phyloP scores from a whole-genome alignment of 1,140 invertebrate species.

The Aethina tumida region DNA sequence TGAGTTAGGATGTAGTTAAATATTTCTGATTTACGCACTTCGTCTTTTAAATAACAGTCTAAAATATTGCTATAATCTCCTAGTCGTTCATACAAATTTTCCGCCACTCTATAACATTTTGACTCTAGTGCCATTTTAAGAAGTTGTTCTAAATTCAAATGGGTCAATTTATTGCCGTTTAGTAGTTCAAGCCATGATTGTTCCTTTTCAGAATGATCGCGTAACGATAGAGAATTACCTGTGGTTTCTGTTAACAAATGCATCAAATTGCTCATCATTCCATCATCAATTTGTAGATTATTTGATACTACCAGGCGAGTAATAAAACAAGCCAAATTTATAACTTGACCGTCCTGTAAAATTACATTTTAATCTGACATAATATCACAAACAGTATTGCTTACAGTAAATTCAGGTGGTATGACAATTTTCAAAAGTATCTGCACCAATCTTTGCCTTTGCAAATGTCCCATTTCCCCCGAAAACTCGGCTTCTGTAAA shows the following conservation, averaged over 20 bases:
- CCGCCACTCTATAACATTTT: constrained; percentile 39
- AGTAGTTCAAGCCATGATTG: constrained; percentile 72
- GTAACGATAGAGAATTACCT: constrained; percentile 31
- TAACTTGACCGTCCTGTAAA: constrained; percentile 40
- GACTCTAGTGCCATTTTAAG: constrained; percentile 35
- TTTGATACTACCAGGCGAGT: constrained; percentile 38
- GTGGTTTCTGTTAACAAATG: constrained; percentile 37
- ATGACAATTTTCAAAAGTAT: constrained; percentile 61
- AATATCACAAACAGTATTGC: constrained; percentile 22
- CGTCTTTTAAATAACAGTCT: constrained; percentile 40
- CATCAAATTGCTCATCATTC: constrained; percentile 35
- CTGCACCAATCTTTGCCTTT: constrained; percentile 70
- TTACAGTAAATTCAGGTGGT: constrained; percentile 45
- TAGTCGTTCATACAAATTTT: constrained; percentile 38
- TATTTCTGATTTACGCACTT: constrained; percentile 53
- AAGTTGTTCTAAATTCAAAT: constrained; percentile 40
- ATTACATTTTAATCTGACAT: constrained; percentile 8
- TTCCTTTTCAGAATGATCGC: constrained; percentile 60
- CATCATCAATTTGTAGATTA: constrained; percentile 36
- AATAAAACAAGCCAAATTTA: constrained; percentile 41
- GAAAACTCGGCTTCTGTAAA: constrained; percentile 78
- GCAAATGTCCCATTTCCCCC: constrained; percentile 59
- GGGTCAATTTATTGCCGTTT: constrained; percentile 52
- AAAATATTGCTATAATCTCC: constrained; percentile 38
- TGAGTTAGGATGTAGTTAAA: constrained; percentile 67